Percentiles rank a stretch among this genome's conserved stretches.
phyloP scores from a whole-genome alignment of 2,113 vertebrate genomes.

The Embiotoca jacksoni region DNA sequence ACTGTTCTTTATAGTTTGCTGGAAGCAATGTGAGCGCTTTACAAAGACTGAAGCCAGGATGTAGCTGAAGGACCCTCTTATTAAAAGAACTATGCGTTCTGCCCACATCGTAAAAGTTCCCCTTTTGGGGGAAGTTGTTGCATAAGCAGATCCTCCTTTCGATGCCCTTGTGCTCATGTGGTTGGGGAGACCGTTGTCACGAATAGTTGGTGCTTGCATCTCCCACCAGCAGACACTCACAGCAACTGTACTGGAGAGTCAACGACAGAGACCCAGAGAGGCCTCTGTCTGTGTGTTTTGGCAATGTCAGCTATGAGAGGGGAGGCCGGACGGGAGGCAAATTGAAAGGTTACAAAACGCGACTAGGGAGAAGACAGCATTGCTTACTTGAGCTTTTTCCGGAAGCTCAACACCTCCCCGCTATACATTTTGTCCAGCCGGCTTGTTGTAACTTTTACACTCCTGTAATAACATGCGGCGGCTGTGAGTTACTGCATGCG shows the following conservation, averaged over 20 bases:
- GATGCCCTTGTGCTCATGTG: background rate
- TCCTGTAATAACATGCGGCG: background rate
- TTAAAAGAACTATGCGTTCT: constrained; percentile 41
- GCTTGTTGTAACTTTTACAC: constrained; percentile 5
- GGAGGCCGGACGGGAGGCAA: background rate
- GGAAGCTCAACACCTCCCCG: constrained; percentile 1
- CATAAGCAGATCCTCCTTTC: constrained; percentile 35
- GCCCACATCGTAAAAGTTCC: constrained; percentile 42
- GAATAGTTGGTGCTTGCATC: background rate
- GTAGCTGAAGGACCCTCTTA: constrained; percentile 10
- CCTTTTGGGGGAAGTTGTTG: constrained; percentile 36
- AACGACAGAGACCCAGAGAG: constrained; percentile 13
- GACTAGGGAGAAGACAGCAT: background rate
- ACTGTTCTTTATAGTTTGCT: background rate
- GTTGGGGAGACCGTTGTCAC: constrained; percentile 1
- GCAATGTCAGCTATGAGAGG: background rate
- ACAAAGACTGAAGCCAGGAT: background rate
- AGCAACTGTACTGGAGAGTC: constrained; percentile 5
- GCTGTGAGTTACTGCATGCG: constrained; percentile 21
- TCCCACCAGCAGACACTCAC: constrained; percentile 2
- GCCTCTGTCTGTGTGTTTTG: constrained; percentile 14
- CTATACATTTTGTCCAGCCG: constrained; percentile 9
- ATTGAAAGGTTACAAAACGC: constrained; percentile 1
- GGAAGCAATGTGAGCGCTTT: background rate
- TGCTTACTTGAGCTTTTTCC: constrained; percentile 6